Percentiles rank a stretch among this genome's conserved stretches.
Conservation (phyloP, 2,797 vertebrate genomes). For the Alca torda region DNA sequence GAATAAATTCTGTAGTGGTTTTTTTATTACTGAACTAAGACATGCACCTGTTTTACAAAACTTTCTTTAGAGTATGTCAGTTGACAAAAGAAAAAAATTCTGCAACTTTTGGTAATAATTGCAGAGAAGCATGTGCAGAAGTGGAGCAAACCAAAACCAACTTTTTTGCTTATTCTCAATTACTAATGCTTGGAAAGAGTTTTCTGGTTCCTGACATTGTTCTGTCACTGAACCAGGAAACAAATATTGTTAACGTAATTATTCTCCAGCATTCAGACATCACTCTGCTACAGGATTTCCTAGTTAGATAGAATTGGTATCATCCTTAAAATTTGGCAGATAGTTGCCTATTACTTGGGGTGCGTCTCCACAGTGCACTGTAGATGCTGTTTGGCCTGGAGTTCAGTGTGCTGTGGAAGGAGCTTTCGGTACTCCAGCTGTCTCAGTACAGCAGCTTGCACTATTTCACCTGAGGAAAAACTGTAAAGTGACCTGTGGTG, state of each 20-base stretch:
- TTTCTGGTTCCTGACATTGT: not conserved
- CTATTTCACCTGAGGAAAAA: not conserved
- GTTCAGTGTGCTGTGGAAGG: not conserved
- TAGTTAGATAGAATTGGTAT: not conserved
- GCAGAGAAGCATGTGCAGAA: not conserved
- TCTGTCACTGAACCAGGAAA: not conserved
- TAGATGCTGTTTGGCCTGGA: not conserved
- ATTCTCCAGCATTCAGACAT: not conserved
- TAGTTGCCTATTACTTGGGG: not conserved
- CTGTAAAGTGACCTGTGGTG: not conserved
- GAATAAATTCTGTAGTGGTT: not conserved
- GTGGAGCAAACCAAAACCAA: not conserved
- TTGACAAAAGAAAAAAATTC: not conserved
- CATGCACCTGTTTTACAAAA: not conserved
- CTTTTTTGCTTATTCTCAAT: not conserved
- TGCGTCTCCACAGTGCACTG: accelerated
- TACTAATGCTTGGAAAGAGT: not conserved
- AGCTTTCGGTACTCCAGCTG: not conserved
- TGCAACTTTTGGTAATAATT: not conserved
- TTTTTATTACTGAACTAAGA: not conserved
- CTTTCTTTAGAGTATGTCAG: not conserved
- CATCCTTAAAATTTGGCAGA: not conserved
- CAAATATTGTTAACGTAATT: not conserved
- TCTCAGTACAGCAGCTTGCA: not conserved
- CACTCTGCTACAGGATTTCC: not conserved